These are phyloP conservation scores for Distichodus sexfasciatus DNA, from an alignment of 2,797 vertebrate species.

Conservation along the genomic window DNA sequence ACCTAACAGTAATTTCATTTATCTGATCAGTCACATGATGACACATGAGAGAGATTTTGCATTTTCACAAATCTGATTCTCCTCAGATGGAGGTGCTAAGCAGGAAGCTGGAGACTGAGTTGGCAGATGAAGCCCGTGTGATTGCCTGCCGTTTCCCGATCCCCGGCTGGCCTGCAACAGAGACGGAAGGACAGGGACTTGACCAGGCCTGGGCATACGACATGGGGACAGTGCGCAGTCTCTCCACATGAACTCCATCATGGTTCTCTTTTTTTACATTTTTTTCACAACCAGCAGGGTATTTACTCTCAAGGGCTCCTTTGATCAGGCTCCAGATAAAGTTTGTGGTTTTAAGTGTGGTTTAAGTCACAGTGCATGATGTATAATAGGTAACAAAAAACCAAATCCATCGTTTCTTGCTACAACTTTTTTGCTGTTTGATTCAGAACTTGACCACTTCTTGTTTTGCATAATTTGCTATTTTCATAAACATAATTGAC, in stretches of 20 bases:
- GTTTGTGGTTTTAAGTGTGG: no score
- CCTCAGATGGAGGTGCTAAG: conserved; percentile 68
- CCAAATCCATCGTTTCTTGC: no score
- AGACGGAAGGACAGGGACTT: conserved; percentile 61
- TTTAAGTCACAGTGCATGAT: no score
- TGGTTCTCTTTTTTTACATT: background rate
- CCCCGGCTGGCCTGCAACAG: conserved; percentile 62
- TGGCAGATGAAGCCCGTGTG: conserved; percentile 64
- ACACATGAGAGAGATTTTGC: background rate
- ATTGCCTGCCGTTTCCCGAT: conserved; percentile 72
- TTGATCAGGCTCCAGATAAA: no score
- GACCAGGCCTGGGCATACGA: conserved; percentile 73
- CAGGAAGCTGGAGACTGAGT: conserved; percentile 72
- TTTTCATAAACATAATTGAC: no score
- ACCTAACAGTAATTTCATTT: background rate
- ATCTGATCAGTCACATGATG: background rate
- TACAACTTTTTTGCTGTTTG: no score
- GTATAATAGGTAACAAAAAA: no score
- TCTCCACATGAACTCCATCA: background rate
- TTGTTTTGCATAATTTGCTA: no score
- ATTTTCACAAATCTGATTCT: background rate
- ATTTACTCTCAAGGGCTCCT: no score
- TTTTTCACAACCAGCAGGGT: background rate
- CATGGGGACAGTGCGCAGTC: conserved; percentile 55
- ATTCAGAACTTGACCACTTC: no score